Base-by-base conservation (phyloP, 1,140 invertebrate genomes). In the Hermetia illucens region DNA sequence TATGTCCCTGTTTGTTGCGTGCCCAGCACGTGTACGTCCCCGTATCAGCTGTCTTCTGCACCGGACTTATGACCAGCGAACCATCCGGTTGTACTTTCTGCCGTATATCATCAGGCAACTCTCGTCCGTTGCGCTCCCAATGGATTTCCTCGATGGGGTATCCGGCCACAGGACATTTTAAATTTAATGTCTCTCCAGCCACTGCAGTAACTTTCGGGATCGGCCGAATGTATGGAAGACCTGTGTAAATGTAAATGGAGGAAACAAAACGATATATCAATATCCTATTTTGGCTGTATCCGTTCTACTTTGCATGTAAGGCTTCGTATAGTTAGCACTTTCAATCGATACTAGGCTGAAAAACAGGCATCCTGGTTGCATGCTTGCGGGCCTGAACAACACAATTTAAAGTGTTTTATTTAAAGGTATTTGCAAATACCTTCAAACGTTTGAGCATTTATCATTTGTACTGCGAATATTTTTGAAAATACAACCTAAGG, bases 161-260 rank as follows among this genome's bases (percentile, higher is more conserved):
- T 3, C 86, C 58, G 4, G 82, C 82, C 0, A 87, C 86, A 5
- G 85, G 85, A 63, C 87, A 92, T 51, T 82, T 79, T 13, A 92
- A 63, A 31, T 74, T 69, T 35, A 89, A 65, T 34, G 71, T 72
- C 55, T 86, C 77, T 21, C 83, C 83, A 1, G 85, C 82, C 4
- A 89, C 81, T 1, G 82, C 85, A 18, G 84, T 88, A 32, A 89
- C 74, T 59, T 88, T 86, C 2, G 77, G 75, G 56, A 90, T 86
- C 10, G 77, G 66, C 30, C 84, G 68, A 31, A 91, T 83, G 53
- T 82, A 85, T 0, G 85, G 85, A 44, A 82, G 70, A 51, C 86
- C 85, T 87, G 51, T 21, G n/a, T n/a, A n/a, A n/a, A n/a, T n/a
- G n/a, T n/a, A n/a, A n/a, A n/a, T n/a, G n/a, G n/a, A n/a, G n/a